Base-by-base conservation (phyloP, 2,797 vertebrate genomes). In the Leucoraja ocellata region DNA sequence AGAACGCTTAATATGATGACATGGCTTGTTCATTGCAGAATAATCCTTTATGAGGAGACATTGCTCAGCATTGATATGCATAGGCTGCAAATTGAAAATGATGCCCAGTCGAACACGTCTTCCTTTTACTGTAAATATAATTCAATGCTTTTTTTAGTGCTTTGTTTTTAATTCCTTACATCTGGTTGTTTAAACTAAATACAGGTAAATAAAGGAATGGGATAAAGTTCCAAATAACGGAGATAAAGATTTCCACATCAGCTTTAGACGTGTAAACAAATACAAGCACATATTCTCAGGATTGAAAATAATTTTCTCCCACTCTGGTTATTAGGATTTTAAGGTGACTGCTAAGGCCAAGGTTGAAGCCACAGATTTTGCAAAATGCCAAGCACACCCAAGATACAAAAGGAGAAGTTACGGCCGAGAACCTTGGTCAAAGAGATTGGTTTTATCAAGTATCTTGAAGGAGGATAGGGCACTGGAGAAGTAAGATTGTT, bases 1-100 rank as follows among this genome's bases (percentile, higher is more conserved):
- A 54, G 86, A 90, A 90, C 68, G 86, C 86, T 73, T 91, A n/a
- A 74, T 92, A 74, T 92, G 76, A 54, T 92, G 90, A 92, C 90
- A 92, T 76, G 36, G 39, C 90, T 54, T 92, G 36, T 92, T 73
- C 90, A 28, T 0, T 54, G 68, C 5, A 39, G 28, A 76, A 92
- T 36, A 92, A 92, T 76, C 71, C 90, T 92, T 92, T 76, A 92
- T 92, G 71, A 92, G 68, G 25, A 54, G 46, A 39, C 25, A 54
- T 92, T 92, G 71, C 90, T 74, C 71, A 54, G 23, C 36, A 58
- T 39, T 92, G 71, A 92, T 39, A 71, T 25, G 39, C 21, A n/a
- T 0, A 6, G 71, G 90, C 71, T 92, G 39, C 10, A 92, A 92
- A 74, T 54, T 74, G 90, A 92, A 92, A 92, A 76, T 76, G 76